Evolutionary conservation across 2,797 vertebrate genomes (phyloP).

Genomic region (Amblyopsis hoosieri): DNA sequence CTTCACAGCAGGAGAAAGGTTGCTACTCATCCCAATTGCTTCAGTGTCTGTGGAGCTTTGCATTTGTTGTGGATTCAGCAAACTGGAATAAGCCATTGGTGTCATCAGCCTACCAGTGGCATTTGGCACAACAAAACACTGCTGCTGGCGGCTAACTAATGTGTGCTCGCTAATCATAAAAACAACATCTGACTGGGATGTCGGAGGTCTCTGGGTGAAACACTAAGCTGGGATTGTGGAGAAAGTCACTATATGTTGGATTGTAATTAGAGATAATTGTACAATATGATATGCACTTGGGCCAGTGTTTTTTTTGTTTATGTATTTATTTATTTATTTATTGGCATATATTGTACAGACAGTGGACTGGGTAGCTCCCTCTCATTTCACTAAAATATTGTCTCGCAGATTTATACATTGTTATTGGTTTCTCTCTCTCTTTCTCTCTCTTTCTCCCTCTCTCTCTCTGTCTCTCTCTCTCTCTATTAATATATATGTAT

Average conservation of each 20-base stretch:
- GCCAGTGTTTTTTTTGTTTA: background rate
- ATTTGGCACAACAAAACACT: slow-evolving; percentile 36
- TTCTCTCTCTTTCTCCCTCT: background rate
- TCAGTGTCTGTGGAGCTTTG: slow-evolving; percentile 4
- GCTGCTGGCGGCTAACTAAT: slow-evolving; percentile 39
- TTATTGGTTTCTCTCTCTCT: background rate
- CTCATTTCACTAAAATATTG: no score
- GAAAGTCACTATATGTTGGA: background rate
- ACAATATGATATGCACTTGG: slow-evolving; percentile 4
- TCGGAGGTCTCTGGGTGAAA: slow-evolving; percentile 17
- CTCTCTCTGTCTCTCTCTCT: background rate
- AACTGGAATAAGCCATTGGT: slow-evolving; percentile 24
- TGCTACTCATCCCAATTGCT: background rate
- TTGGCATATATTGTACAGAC: slow-evolving; percentile 3
- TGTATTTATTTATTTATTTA: slow-evolving; percentile 11
- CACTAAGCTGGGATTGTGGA: slow-evolving; percentile 24
- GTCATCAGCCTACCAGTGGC: slow-evolving; percentile 28
- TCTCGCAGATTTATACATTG: no score
- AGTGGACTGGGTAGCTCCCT: no score
- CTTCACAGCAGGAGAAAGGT: background rate
- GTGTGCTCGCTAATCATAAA: slow-evolving; percentile 43
- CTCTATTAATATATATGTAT: background rate
- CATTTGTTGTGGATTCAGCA: slow-evolving; percentile 16
- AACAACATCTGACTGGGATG: slow-evolving; percentile 40
- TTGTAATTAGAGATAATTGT: slow-evolving; percentile 29